These are phyloP conservation scores for Hyposoter dolosus DNA, from an alignment of 2,888 invertebrate genomes.

Conservation along the genomic window DNA sequence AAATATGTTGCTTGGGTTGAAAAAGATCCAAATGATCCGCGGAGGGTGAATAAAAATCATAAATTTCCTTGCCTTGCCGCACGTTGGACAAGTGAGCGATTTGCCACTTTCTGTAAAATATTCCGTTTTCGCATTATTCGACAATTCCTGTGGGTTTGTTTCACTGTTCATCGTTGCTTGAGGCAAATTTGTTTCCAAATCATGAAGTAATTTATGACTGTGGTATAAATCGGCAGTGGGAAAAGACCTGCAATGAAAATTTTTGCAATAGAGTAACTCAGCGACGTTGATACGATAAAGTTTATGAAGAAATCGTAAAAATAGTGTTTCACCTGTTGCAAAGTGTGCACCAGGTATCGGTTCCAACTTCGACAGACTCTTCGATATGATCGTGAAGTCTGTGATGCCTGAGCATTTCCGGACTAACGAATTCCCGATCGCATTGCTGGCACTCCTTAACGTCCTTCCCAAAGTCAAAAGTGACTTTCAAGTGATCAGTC, in stretches of 20 bases:
- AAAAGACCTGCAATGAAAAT: conserved; percentile 75
- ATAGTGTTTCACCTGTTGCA: conserved; percentile 76
- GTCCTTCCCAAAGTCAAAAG: conserved; percentile 75
- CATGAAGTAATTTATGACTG: conserved; percentile 77
- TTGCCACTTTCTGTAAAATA: conserved; percentile 74
- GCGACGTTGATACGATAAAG: not conserved
- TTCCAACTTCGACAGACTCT: conserved; percentile 72
- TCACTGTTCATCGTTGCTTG: conserved; percentile 45
- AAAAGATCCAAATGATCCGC: too few relatives aligned
- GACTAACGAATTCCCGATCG: conserved; percentile 79
- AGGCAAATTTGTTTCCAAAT: conserved; percentile 60
- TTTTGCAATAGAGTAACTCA: not conserved
- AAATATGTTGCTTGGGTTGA: too few relatives aligned
- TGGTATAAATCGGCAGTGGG: conserved; percentile 74
- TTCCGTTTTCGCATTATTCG: conserved; percentile 72
- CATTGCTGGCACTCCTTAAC: conserved; percentile 79
- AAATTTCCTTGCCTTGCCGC: conserved; percentile 76
- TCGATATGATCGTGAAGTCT: conserved; percentile 78
- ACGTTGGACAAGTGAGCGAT: conserved; percentile 79
- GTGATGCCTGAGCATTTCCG: conserved; percentile 80
- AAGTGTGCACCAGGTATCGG: conserved; percentile 78
- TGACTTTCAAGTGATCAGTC: conserved; percentile 76
- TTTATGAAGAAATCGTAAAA: not conserved
- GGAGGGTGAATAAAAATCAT: too few relatives aligned
- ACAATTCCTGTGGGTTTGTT: conserved; percentile 62